Percentiles rank a stretch among this genome's conserved stretches.
These are phyloP conservation scores for Monochamus saltuarius DNA, from an alignment of 1,140 invertebrate genomes.

Conservation along the genomic window DNA sequence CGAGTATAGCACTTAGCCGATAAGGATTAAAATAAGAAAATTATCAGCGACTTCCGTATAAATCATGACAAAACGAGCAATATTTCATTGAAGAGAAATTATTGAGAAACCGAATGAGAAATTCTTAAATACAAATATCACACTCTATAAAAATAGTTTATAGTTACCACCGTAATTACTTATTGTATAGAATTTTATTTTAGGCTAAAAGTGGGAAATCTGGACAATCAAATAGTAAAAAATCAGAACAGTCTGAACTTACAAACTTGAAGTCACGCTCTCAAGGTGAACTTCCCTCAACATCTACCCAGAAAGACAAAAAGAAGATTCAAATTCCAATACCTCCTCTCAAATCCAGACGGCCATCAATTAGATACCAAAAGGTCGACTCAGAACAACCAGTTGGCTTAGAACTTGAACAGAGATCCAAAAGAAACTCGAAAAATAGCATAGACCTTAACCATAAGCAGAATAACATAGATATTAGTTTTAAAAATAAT, in stretches of 20 bases:
- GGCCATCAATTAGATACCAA: constrained; percentile 1
- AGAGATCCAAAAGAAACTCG: constrained; percentile 15
- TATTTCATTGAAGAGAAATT: too few relatives aligned
- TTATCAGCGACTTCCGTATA: too few relatives aligned
- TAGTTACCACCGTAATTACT: too few relatives aligned
- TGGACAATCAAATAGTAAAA: constrained; percentile 15
- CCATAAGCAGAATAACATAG: constrained; percentile 16
- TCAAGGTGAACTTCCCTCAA: constrained; percentile 14
- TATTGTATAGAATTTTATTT: neutral
- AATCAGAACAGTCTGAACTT: constrained; percentile 8
- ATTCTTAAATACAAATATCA: too few relatives aligned
- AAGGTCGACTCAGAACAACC: constrained; percentile 10
- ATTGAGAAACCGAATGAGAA: too few relatives aligned
- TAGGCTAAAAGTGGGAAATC: constrained; percentile 18
- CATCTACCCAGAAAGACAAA: constrained; percentile 4
- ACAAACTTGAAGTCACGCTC: constrained; percentile 6
- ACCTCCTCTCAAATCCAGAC: neutral
- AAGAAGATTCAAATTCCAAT: too few relatives aligned
- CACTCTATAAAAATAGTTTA: too few relatives aligned
- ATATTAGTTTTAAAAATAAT: constrained; percentile 1
- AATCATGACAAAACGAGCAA: too few relatives aligned
- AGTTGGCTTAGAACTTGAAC: constrained; percentile 2
- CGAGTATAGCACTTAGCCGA: too few relatives aligned
- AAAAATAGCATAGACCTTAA: constrained; percentile 18
- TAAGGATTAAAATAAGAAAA: too few relatives aligned